A percentile compares a stretch with the other conserved stretches of the same genome.
phyloP scores from a whole-genome alignment of 2,113 vertebrate species.

The Melanerpes aurifrons region DNA sequence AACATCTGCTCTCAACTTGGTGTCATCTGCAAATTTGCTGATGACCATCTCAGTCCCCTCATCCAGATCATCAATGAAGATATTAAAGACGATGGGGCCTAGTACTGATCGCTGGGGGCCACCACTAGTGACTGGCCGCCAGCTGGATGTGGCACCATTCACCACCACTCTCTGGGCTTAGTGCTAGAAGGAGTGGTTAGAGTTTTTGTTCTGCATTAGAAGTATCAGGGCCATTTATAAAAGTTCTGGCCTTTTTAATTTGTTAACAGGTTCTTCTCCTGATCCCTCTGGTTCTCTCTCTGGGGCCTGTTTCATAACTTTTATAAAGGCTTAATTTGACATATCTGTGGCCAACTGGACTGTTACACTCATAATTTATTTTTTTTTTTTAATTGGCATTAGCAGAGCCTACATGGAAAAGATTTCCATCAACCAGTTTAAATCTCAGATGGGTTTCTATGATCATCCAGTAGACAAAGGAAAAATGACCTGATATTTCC shows the following conservation, averaged over 20 bases:
- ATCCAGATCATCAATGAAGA: too few relatives aligned
- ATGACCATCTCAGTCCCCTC: too few relatives aligned
- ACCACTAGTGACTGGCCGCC: too few relatives aligned
- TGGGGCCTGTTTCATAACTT: constrained; percentile 21
- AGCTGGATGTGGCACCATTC: too few relatives aligned
- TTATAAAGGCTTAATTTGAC: constrained; percentile 9
- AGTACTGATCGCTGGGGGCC: too few relatives aligned
- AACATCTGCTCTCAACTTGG: too few relatives aligned
- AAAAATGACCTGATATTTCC: not conserved
- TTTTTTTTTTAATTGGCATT: constrained; percentile 2
- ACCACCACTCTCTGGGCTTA: not conserved
- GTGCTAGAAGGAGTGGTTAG: constrained; percentile 6
- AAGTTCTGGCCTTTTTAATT: not conserved
- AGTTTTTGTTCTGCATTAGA: constrained; percentile 59
- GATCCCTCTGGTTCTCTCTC: not conserved
- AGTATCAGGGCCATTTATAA: constrained; percentile 41
- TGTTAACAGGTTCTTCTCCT: constrained; percentile 22
- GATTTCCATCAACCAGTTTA: not conserved
- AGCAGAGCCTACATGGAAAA: constrained; percentile 7
- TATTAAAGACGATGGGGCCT: too few relatives aligned
- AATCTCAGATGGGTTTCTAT: not conserved
- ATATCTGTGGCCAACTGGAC: not conserved
- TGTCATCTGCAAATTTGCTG: too few relatives aligned
- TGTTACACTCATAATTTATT: not conserved
- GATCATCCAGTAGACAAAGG: constrained; percentile 1